Evolutionary conservation across 2,797 vertebrate species (phyloP).

Genomic region (Premnoplex brunnescens): DNA sequence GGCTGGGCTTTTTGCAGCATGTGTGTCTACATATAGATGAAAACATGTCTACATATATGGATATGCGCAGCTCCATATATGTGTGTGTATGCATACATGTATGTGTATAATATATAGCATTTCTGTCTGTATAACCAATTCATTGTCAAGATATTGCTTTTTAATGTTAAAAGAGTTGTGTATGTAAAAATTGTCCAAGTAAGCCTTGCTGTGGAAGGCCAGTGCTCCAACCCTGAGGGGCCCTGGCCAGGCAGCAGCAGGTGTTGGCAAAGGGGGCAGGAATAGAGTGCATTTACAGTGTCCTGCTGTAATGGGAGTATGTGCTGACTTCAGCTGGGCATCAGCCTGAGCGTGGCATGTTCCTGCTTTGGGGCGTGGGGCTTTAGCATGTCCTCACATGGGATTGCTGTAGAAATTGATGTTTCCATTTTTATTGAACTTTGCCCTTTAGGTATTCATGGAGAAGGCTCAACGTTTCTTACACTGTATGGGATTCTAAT

Average conservation of each 20-base stretch:
- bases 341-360: too few relatives aligned
- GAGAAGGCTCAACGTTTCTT: slow-evolving; percentile 93
- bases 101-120: background rate
- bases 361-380: background rate
- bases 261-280: background rate
- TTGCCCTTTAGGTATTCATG: slow-evolving; percentile 86
- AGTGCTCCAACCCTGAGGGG: background rate
- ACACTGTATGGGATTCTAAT: slow-evolving; percentile 89
- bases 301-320: background rate
- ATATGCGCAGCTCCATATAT: too few relatives aligned
- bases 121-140: background rate
- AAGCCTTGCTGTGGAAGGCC: background rate
- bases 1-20: background rate
- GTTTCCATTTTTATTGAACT: background rate
- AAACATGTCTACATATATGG: background rate
- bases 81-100: background rate
- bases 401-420: background rate
- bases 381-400: background rate
- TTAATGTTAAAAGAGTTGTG: background rate
- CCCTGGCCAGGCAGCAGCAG: background rate
- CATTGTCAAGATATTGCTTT: background rate
- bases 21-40: too few relatives aligned
- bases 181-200: background rate
- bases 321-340: background rate
- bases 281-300: background rate